Evolutionary conservation across 2,113 vertebrate genomes (phyloP).

Genomic region (Saccopteryx leptura): DNA sequence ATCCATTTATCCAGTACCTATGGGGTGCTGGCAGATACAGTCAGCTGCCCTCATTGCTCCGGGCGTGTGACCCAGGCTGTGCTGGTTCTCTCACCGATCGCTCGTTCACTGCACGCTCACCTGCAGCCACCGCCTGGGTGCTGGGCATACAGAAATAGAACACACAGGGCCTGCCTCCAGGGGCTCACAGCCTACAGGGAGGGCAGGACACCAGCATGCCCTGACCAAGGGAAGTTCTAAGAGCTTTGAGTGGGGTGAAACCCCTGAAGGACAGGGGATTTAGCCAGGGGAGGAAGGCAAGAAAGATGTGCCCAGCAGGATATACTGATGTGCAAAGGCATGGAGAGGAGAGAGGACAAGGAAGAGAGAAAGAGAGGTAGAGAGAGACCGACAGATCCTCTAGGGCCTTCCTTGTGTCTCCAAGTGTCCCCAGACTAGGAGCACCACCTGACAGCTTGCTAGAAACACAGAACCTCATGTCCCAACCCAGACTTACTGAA

Average conservation of each 20-base stretch:
- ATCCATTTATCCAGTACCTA: neutral
- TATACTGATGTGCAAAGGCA: neutral
- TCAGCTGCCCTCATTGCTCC: neutral
- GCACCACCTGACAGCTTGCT: neutral
- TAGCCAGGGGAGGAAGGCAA: neutral
- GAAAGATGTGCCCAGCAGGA: neutral
- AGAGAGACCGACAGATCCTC: neutral
- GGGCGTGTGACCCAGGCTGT: neutral
- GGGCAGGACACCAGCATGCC: neutral
- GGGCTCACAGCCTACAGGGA: neutral
- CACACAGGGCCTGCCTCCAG: neutral
- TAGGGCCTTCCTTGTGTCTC: neutral
- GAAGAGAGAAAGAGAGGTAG: neutral
- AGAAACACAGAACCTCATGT: neutral
- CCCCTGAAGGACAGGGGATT: neutral
- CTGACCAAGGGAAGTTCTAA: neutral
- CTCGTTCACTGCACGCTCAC: neutral
- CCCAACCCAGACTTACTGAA: neutral
- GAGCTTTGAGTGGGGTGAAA: neutral
- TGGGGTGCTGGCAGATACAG: neutral
- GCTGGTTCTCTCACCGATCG: neutral
- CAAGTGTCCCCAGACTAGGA: neutral
- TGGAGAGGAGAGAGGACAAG: neutral
- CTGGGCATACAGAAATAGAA: neutral
- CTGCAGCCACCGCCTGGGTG: neutral